phyloP scores from a whole-genome alignment of 2,113 vertebrate species.

The Syngnathus typhle region DNA sequence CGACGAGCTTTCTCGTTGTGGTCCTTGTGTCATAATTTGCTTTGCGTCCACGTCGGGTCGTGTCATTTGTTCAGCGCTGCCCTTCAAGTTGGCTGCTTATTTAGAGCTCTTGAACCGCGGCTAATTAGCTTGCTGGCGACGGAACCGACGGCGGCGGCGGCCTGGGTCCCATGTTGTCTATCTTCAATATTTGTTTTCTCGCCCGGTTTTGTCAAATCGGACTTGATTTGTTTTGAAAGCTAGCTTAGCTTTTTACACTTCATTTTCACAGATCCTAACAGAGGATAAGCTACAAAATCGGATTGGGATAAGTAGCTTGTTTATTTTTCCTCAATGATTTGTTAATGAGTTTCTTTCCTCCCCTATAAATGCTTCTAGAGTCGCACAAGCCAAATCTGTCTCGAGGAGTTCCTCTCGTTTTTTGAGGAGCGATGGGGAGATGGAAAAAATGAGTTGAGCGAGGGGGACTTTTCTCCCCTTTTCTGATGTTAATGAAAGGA shows the following conservation, averaged over 20 bases:
- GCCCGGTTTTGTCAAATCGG: neutral
- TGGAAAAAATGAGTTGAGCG: constrained; percentile 23
- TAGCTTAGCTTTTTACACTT: constrained; percentile 24
- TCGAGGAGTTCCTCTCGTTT: constrained; percentile 57
- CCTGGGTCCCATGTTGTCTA: constrained; percentile 52
- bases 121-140: constrained; percentile 62
- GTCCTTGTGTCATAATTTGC: constrained; percentile 53
- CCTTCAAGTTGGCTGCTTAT: constrained; percentile 61
- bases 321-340: constrained; percentile 59
- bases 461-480: constrained; percentile 65
- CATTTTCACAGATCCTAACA: constrained; percentile 42
- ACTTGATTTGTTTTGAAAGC: constrained; percentile 8
- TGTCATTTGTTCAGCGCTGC: constrained; percentile 59
- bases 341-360: constrained; percentile 38
- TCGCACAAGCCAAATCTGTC: constrained; percentile 50
- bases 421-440: constrained; percentile 50
- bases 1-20: constrained; percentile 33
- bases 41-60: constrained; percentile 49
- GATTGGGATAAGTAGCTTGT: constrained; percentile 68
- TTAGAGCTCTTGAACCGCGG: constrained; percentile 59
- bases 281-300: constrained; percentile 63
- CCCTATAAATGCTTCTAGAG: constrained; percentile 22
- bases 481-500: constrained; percentile 77
- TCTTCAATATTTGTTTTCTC: constrained; percentile 39
- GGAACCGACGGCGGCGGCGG: constrained; percentile 51